Evolutionary conservation across 1,140 invertebrate species (phyloP).

Genomic region (Orchestia grillus): DNA sequence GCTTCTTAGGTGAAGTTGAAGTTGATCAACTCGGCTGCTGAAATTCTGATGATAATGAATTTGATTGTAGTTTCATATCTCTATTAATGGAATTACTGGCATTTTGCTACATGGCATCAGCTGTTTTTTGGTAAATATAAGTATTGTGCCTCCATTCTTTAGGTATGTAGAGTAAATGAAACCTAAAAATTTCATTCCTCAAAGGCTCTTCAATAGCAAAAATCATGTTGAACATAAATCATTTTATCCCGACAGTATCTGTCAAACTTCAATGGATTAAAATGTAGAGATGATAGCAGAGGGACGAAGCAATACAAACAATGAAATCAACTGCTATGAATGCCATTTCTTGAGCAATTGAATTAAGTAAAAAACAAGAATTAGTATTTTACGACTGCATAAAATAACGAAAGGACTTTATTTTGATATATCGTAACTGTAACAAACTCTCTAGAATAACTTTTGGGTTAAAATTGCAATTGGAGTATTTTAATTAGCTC

Average conservation of each 20-base stretch:
- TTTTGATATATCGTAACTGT: background rate
- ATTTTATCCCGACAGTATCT: background rate
- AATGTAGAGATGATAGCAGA: too few species aligned
- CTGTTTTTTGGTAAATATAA: background rate
- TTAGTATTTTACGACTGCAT: background rate
- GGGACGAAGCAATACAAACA: too few species aligned
- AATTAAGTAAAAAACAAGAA: background rate
- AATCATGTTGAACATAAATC: background rate
- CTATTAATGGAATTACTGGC: background rate
- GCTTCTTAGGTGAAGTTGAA: background rate
- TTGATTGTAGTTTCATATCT: background rate
- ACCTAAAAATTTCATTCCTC: background rate
- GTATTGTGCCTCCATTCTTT: background rate
- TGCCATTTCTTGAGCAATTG: background rate
- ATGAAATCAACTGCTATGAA: background rate
- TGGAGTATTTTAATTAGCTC: background rate
- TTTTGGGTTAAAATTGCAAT: background rate
- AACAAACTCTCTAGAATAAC: background rate
- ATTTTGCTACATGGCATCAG: background rate
- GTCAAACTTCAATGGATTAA: background rate
- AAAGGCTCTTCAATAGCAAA: background rate
- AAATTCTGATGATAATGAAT: background rate
- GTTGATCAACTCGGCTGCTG: background rate
- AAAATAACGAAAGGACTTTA: background rate
- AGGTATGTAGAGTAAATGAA: background rate